Base-by-base conservation (phyloP, 2,888 invertebrate genomes). In the Merodon equestris region DNA sequence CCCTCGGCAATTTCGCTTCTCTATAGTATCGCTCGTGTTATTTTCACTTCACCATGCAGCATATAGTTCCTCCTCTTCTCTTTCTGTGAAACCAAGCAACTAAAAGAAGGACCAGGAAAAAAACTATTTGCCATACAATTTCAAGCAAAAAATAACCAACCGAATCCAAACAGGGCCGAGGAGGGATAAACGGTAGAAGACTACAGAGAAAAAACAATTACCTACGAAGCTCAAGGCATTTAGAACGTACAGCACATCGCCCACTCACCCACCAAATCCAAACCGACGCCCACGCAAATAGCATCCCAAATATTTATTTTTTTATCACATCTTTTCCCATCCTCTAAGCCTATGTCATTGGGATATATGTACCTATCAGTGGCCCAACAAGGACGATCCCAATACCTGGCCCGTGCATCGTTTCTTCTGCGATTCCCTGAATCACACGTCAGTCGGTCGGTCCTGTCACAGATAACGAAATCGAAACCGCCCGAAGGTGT, bases 401-500 rank as follows among this genome's bases (percentile, higher is more conserved):
- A 44, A 64, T 63, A 34, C 48, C 44, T 27, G 40, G 15, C 27
- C 2, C 56, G 34, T 42, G 15, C 48, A 53, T 27, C 47, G 54
- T 51, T 40, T 60, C 60, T 64, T 71, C n/a, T n/a, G n/a, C n/a
- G 54, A 27, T 7, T 27, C 3, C 27, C 27, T 73, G 68, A 63
- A 63, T 68, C n/a, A n/a, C n/a, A n/a, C 36, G 36, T 36, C 36
- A n/a, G 36, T 36, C 36, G 36, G 68, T 68, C 63, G 73, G 79
- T 74, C 58, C 73, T 66, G 68, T n/a, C 7, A 58, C 67, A 73
- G 68, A 82, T 79, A 81, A 74, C 68, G 57, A 73, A 58, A 85
- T 82, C 83, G 83, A 84, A 85, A 84, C 83, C 84, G 86, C 86
- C 86, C 82, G 85, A 84, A 85, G 83, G 84, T 84, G 85, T 86